Base-by-base conservation (phyloP, 2,113 vertebrate genomes). In the Pedionomus torquatus region DNA sequence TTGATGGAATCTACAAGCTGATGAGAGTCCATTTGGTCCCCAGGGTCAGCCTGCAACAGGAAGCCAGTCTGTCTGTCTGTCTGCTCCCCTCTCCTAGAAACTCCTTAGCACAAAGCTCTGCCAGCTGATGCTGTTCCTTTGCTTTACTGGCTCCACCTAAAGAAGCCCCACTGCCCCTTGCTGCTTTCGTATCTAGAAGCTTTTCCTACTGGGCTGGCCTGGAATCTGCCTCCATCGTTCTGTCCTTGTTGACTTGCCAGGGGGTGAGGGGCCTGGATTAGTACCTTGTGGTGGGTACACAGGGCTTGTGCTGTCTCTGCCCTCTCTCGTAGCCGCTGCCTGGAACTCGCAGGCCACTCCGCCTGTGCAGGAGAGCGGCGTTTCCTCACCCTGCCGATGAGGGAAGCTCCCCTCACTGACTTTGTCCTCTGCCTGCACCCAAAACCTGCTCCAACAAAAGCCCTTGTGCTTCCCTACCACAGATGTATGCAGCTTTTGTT, bases 71-170 rank as follows among this genome's bases (percentile, higher is more conserved):
- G 68, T 87, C 66, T 69, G 72, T 95, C 68, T 86, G 96, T 90
- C 83, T 97, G 89, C 74, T 91, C 4, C 65, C 78, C 57, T 92
- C 69, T 87, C 83, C 79, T 86, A 78, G 92, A 95, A 93, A 71
- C 95, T 95, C 92, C 81, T 93, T 91, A 95, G 89, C 95, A 94
- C 95, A 96, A 90, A 95, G 91, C 81, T 92, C 91, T 95, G 83
- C 90, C 71, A 82, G 17, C 74, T 89, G 83, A 75, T 87, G 90
- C 86, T 93, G 83, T 72, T 93, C 61, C 72, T 96, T 96, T 85
- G 95, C 96, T 87, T 89, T 89, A 33, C 83, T 91, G 93, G 89
- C 61, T 95, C 84, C 37, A 69, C 35, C 81, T 79, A 31, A 79
- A 87, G 91, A 89, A 89, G 77, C 65, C 57, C 0, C 83, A 64